Evolutionary conservation across 2,113 vertebrate species (phyloP).

Genomic region (Hymenochirus boettgeri): DNA sequence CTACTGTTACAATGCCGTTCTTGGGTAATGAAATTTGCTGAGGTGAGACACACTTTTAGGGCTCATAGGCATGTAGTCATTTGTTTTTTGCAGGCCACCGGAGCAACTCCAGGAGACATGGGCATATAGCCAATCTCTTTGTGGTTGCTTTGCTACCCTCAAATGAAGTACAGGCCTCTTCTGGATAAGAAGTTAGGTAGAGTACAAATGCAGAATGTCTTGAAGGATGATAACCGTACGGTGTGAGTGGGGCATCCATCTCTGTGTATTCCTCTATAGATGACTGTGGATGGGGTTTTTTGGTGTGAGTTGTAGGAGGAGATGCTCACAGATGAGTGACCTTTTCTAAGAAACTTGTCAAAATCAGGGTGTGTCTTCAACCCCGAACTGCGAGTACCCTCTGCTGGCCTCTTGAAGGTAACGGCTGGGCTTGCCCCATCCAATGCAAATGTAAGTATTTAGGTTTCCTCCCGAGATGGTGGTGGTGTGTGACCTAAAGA

Average conservation of each 20-base stretch:
- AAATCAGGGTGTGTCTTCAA: constrained; percentile 65
- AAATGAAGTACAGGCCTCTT: constrained; percentile 68
- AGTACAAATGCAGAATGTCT: constrained; percentile 74
- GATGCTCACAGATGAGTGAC: constrained; percentile 82
- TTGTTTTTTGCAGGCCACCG: constrained; percentile 64
- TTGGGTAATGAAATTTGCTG: constrained; percentile 84
- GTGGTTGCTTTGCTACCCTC: constrained; percentile 52
- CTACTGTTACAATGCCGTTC: constrained; percentile 67
- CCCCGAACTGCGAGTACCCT: constrained; percentile 49
- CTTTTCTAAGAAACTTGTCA: constrained; percentile 79
- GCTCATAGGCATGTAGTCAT: constrained; percentile 86
- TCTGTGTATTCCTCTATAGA: constrained; percentile 77
- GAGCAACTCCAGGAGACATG: constrained; percentile 80
- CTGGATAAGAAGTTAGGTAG: constrained; percentile 76
- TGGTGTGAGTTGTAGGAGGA: constrained; percentile 73
- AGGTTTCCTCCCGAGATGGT: constrained; percentile 77
- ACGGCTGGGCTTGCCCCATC: constrained; percentile 72
- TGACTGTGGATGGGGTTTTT: constrained; percentile 78
- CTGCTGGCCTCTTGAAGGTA: constrained; percentile 61
- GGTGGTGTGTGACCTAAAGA: constrained; percentile 78
- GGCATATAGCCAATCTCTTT: constrained; percentile 84
- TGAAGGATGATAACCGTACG: constrained; percentile 59
- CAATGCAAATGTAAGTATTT: constrained; percentile 78
- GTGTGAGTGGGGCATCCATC: constrained; percentile 76
- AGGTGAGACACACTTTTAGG: constrained; percentile 78